Conservation (phyloP, 2,888 invertebrate species). For the Pandemis corylana region DNA sequence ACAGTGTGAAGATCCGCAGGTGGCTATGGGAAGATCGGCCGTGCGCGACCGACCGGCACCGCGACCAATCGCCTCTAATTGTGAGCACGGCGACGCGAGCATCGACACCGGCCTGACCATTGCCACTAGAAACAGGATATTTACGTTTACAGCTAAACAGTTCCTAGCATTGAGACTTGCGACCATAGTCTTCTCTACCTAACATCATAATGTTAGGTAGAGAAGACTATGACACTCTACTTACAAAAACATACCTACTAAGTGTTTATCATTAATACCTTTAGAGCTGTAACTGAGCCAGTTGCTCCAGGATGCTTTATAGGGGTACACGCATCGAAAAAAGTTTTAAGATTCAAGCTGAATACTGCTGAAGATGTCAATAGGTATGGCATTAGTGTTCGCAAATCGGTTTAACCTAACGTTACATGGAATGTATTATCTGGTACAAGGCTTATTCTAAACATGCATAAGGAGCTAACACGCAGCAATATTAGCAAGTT, state of each 20-base stretch:
- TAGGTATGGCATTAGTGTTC: neutral
- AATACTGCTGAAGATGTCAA: neutral
- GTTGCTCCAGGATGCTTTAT: neutral
- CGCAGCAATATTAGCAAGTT: neutral
- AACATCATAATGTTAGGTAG: too few species aligned
- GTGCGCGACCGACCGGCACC: constrained; percentile 79
- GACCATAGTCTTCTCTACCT: neutral
- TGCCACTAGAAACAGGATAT: constrained; percentile 40
- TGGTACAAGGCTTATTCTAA: neutral
- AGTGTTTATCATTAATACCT: neutral
- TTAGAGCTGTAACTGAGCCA: neutral
- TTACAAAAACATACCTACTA: neutral
- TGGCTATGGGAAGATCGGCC: constrained; percentile 83
- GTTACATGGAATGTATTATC: neutral
- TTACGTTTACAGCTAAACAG: constrained; percentile 29
- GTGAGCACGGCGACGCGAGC: constrained; percentile 53
- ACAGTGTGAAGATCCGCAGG: constrained; percentile 63
- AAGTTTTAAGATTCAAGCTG: neutral
- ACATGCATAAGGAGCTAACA: neutral
- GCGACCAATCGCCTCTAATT: constrained; percentile 82
- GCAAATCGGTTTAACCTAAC: neutral
- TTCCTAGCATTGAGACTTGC: neutral
- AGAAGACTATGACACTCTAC: neutral
- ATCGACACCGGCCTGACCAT: constrained; percentile 53
- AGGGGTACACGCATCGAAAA: too few species aligned